Conservation (phyloP, 2,113 vertebrate genomes). For the Ia io region DNA sequence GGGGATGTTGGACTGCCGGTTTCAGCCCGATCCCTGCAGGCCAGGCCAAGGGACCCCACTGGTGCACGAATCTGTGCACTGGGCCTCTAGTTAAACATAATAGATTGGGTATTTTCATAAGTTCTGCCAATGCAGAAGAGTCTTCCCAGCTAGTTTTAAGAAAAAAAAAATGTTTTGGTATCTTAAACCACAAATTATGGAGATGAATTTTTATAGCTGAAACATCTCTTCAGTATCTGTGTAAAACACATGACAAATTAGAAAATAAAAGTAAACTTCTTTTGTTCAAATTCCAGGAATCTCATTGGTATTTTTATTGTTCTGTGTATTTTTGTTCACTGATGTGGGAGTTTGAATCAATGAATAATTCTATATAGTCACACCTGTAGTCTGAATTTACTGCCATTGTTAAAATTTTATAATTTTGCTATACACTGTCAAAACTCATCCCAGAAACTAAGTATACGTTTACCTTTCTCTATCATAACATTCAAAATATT, state of each 20-base stretch:
- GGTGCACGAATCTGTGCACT: too few species aligned
- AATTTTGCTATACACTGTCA: conserved; percentile 2
- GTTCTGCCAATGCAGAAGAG: not conserved
- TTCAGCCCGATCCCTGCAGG: too few species aligned
- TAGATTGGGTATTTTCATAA: conserved; percentile 11
- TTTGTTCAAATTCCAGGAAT: conserved; percentile 4
- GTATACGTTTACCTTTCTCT: not conserved
- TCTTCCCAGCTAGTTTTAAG: not conserved
- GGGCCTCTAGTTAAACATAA: not conserved
- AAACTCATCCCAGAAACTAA: not conserved
- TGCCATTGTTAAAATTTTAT: conserved; percentile 8
- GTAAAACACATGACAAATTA: conserved; percentile 34
- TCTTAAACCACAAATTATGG: not conserved
- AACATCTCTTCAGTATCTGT: not conserved
- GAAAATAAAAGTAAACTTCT: conserved; percentile 48
- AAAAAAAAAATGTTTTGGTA: not conserved
- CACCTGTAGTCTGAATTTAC: conserved; percentile 46
- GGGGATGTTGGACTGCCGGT: too few species aligned
- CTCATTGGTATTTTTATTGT: conserved; percentile 35
- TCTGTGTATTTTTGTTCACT: conserved; percentile 6
- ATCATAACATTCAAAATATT: not conserved
- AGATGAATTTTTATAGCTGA: conserved; percentile 33
- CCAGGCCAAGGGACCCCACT: too few species aligned
- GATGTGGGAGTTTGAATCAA: not conserved
- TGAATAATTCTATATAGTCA: conserved; percentile 34